These are phyloP conservation scores for Rhamnusium bicolor DNA, from an alignment of 2,888 invertebrate species.

Conservation along the genomic window DNA sequence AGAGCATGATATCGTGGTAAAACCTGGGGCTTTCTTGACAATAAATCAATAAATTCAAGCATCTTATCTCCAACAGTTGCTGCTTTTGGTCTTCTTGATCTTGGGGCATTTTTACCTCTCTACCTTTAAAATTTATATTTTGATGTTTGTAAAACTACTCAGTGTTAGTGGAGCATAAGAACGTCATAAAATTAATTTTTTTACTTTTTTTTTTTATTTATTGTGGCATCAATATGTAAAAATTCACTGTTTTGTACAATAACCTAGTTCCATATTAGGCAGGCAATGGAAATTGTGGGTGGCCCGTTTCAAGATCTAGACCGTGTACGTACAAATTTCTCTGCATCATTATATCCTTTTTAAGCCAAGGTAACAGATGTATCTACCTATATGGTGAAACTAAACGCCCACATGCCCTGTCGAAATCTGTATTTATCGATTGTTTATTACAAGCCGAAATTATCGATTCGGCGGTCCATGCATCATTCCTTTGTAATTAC, in stretches of 20 bases:
- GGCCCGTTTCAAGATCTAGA: neutral
- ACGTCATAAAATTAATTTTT: too few species aligned
- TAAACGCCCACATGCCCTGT: neutral
- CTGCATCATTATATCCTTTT: neutral
- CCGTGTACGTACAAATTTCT: neutral
- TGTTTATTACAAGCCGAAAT: conserved; percentile 10
- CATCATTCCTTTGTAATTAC: conserved; percentile 12
- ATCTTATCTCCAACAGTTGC: too few species aligned
- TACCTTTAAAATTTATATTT: too few species aligned
- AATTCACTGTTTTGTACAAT: neutral
- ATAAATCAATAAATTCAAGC: too few species aligned
- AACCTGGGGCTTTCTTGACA: too few species aligned
- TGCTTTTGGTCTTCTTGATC: too few species aligned
- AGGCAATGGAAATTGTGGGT: neutral
- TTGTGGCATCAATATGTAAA: too few species aligned
- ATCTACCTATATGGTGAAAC: neutral
- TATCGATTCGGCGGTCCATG: conserved; percentile 4
- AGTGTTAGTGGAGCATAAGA: too few species aligned
- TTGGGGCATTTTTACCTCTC: too few species aligned
- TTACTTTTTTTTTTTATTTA: too few species aligned
- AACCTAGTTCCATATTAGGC: neutral
- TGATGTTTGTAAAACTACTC: too few species aligned
- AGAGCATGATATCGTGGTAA: too few species aligned
- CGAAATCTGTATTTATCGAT: conserved; percentile 9
- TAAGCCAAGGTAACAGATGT: neutral